Percentiles rank a stretch among this genome's conserved stretches.
phyloP scores from a whole-genome alignment of 2,797 vertebrate genomes.

The Enteromius afrohamiltoni region DNA sequence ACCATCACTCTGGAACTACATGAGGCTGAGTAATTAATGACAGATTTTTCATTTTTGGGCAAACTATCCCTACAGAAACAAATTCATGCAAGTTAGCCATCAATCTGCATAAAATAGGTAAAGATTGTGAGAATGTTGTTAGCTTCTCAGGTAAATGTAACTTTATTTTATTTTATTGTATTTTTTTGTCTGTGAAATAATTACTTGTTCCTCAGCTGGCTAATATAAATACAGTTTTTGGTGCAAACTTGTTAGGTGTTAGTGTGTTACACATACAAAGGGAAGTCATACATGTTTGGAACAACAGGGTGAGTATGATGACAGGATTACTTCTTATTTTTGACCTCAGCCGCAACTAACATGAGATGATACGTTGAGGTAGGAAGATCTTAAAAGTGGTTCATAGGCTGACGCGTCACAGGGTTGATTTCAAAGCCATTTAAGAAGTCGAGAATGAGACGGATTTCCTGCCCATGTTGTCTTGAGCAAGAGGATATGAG shows the following conservation, averaged over 20 bases:
- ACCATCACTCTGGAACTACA: too few species aligned
- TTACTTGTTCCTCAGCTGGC: too few species aligned
- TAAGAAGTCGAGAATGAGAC: conserved; percentile 72
- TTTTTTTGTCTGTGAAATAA: background rate
- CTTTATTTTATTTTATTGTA: background rate
- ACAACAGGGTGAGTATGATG: background rate
- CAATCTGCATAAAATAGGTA: background rate
- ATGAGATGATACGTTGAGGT: conserved; percentile 76
- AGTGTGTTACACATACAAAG: background rate
- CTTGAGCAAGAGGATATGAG: conserved; percentile 61
- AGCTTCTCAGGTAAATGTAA: background rate
- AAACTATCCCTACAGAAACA: too few species aligned
- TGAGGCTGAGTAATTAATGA: too few species aligned
- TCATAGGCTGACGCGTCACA: conserved; percentile 67
- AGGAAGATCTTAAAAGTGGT: conserved; percentile 69
- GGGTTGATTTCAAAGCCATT: conserved; percentile 79
- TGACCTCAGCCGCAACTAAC: conserved; percentile 28
- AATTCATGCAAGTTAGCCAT: background rate
- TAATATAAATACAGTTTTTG: background rate
- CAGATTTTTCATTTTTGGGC: too few species aligned
- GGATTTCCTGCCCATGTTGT: conserved; percentile 78
- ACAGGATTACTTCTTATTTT: background rate
- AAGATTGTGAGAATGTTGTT: background rate
- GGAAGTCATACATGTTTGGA: background rate
- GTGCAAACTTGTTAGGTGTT: too few species aligned